phyloP scores from a whole-genome alignment of 2,888 invertebrate genomes.

The Lordiphosa fenestrarum region DNA sequence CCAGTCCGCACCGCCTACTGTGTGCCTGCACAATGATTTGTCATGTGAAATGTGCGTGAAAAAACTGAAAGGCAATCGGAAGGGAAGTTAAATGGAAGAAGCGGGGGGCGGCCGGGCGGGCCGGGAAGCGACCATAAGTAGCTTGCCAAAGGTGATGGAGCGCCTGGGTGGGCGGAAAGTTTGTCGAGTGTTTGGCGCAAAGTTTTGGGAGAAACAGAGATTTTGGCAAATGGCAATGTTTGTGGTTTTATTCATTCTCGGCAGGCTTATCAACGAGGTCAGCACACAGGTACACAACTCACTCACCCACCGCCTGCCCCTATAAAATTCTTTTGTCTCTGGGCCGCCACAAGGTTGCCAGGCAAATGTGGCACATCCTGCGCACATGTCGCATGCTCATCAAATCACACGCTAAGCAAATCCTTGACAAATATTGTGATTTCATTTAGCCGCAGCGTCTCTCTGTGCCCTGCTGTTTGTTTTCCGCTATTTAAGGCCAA shows the following conservation, averaged over 20 bases:
- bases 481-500: slow-evolving; percentile 14
- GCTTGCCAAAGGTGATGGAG: no score
- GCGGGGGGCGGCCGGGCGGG: slow-evolving; percentile 20
- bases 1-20: slow-evolving; percentile 1
- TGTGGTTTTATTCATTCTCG: slow-evolving; percentile 12
- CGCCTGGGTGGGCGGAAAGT: slow-evolving; percentile 1
- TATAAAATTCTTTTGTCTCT: no score
- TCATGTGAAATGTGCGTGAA: slow-evolving; percentile 24
- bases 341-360: no score
- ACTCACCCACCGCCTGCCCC: neutral
- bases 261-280: slow-evolving; percentile 32
- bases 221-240: slow-evolving; percentile 15
- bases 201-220: slow-evolving; percentile 20
- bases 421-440: slow-evolving; percentile 53
- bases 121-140: slow-evolving; percentile 24
- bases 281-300: neutral
- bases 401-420: neutral
- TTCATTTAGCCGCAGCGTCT: slow-evolving; percentile 35
- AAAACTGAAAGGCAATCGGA: slow-evolving; percentile 1
- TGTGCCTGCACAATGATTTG: slow-evolving; percentile 19
- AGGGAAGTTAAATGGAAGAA: slow-evolving; percentile 23
- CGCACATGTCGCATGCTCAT: neutral
- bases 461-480: neutral
- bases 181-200: slow-evolving; percentile 17
- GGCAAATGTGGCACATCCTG: neutral